Evolutionary conservation across 2,113 vertebrate genomes (phyloP).

Genomic region (Bambusicola thoracicus): DNA sequence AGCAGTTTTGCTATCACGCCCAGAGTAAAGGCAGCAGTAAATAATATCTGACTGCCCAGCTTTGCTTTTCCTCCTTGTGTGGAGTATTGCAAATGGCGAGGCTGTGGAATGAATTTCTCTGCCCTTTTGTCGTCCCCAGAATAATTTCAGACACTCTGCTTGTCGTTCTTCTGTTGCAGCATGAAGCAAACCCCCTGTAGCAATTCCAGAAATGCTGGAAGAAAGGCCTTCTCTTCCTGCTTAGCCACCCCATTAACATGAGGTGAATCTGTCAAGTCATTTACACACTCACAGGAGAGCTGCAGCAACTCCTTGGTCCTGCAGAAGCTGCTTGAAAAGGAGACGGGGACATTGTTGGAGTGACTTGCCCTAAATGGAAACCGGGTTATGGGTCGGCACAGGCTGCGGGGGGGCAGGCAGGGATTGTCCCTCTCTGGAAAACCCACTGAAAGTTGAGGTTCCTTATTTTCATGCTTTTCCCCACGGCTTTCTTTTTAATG

Average conservation of each 20-base stretch:
- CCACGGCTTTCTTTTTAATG: not conserved
- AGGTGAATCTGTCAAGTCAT: not conserved
- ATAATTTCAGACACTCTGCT: not conserved
- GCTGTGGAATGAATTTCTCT: not conserved
- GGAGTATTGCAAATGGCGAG: not conserved
- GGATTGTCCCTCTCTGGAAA: constrained; percentile 15
- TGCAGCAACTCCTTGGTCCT: not conserved
- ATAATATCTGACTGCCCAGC: not conserved
- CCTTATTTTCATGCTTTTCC: not conserved
- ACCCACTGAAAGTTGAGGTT: not conserved
- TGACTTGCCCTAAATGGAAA: not conserved
- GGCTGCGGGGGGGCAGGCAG: not conserved
- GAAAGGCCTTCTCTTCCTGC: not conserved
- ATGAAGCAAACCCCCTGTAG: not conserved
- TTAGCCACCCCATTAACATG: not conserved
- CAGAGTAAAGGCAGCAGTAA: not conserved
- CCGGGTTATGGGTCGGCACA: not conserved
- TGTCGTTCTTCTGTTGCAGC: not conserved
- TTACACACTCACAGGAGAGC: not conserved
- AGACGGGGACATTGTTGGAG: not conserved
- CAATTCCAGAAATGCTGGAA: not conserved
- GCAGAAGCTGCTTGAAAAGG: not conserved
- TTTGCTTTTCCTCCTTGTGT: not conserved
- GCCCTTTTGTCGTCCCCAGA: not conserved
- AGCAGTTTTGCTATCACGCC: not conserved